phyloP scores from a whole-genome alignment of 2,888 invertebrate species.

The Drosophila seclusa region DNA sequence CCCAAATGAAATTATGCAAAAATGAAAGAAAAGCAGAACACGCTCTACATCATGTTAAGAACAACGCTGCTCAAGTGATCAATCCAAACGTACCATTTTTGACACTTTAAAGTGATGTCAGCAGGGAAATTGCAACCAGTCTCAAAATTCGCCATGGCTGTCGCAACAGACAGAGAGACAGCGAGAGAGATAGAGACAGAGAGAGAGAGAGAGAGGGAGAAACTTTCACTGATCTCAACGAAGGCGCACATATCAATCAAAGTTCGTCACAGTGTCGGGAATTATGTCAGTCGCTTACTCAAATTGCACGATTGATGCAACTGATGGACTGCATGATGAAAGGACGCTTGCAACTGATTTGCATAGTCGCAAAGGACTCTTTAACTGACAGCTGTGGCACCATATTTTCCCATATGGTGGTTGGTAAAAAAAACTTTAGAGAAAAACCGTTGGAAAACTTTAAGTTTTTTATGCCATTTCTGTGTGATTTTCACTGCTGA shows the following conservation, averaged over 20 bases:
- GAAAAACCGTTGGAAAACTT: conserved; percentile 54
- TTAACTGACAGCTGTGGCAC: conserved; percentile 45
- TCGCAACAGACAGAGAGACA: conserved; percentile 39
- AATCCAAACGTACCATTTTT: conserved; percentile 62
- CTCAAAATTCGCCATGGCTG: conserved; percentile 68
- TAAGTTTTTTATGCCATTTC: conserved; percentile 31
- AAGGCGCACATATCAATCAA: conserved; percentile 81
- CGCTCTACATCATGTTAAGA: conserved; percentile 63
- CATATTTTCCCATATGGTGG: conserved; percentile 21
- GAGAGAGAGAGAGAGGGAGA: background rate
- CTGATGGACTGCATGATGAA: conserved; percentile 36
- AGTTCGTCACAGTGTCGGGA: conserved; percentile 83
- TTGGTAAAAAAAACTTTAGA: conserved; percentile 18
- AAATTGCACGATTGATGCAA: conserved; percentile 75
- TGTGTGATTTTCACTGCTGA: conserved; percentile 36
- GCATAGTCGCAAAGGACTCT: conserved; percentile 51
- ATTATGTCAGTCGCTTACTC: conserved; percentile 84
- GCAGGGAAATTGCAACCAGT: conserved; percentile 48
- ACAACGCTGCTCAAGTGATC: conserved; percentile 64
- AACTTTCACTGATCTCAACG: conserved; percentile 66
- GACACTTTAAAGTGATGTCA: conserved; percentile 56
- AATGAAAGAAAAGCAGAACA: conserved; percentile 30
- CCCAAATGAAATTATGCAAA: conserved; percentile 70
- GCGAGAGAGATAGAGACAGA: background rate
- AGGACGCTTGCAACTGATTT: conserved; percentile 60